phyloP scores from a whole-genome alignment of 2,797 vertebrate genomes.

The Lates japonicus region DNA sequence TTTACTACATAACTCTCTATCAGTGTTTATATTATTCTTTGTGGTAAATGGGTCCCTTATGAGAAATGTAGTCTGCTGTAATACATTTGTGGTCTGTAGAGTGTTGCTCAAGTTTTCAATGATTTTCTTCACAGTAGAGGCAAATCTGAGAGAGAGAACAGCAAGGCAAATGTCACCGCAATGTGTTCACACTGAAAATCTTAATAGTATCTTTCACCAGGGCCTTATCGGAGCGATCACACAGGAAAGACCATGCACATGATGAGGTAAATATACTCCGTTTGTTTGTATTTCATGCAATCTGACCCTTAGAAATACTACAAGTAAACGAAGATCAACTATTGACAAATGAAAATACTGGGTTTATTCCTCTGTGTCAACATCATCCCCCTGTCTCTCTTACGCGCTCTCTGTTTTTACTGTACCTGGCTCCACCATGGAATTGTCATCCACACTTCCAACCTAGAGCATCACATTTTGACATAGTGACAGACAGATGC shows the following conservation, averaged over 20 bases:
- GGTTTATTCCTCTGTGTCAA: not conserved
- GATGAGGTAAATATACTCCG: conserved; percentile 56
- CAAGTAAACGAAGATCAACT: conserved; percentile 77
- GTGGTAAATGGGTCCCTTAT: not conserved
- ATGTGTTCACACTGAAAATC: not conserved
- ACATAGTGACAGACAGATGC: conserved; percentile 68
- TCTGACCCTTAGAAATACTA: conserved; percentile 16
- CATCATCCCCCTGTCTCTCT: not conserved
- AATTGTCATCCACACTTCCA: conserved; percentile 60
- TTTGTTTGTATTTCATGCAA: conserved; percentile 21
- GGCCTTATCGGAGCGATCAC: conserved; percentile 15
- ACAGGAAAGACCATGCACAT: not conserved
- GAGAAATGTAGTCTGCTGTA: conserved; percentile 6
- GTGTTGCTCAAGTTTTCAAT: conserved; percentile 55
- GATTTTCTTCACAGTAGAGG: conserved; percentile 41
- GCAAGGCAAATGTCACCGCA: not conserved
- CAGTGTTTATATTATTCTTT: not conserved
- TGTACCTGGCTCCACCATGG: conserved; percentile 68
- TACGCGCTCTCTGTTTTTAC: not conserved
- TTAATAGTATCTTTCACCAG: not conserved
- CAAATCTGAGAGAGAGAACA: conserved; percentile 76
- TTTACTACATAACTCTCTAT: not conserved
- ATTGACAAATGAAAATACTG: conserved; percentile 32
- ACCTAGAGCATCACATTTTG: conserved; percentile 65
- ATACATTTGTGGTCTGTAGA: conserved; percentile 78